Base-by-base conservation (phyloP, 2,888 invertebrate species). In the Ichneumoninae sp. region DNA sequence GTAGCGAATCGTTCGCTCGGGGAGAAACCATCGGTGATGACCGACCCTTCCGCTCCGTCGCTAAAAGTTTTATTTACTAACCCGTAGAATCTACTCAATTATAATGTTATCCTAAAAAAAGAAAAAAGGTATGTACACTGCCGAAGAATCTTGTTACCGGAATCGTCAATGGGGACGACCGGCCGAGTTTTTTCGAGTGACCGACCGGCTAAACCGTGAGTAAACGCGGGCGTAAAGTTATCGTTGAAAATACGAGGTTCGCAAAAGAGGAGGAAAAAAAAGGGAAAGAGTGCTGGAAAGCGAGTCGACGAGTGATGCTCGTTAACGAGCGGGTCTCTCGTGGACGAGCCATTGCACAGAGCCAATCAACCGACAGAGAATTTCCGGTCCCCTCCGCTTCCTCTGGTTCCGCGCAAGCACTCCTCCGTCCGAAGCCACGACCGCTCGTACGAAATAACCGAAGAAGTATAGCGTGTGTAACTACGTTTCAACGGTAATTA, bases 271-370 rank as follows among this genome's bases (percentile, higher is more conserved):
- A n/a, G 30, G 65, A 36, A 80, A 74, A 19, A 74, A 19, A 40
- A 22, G 66, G 19, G 40, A 7, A 36, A 36, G 36, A 10, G 40
- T 3, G 40, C 36, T 26, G 66, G 62, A 71, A 65, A 77, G 66
- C 66, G 68, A 72, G 33, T 72, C 57, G 30, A 8, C 70, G 70
- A 72, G 40, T 74, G 54, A 80, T 72, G 71, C 52, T 71, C 76
- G 83, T 80, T 83, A 83, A 72, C 83, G 50, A 71, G 68, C 33
- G 70, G 40, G 76, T 74, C 76, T 79, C 62, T 77, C 74, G 72
- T 84, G 69, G 77, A 77, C 72, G 80, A 80, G 72, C 83, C 76
- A 74, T 84, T 66, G 72, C 84, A 74, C 74, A 65, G 36, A 74
- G 66, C 81, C 84, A 84, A 81, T 84, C 84, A 78, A 26, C 69